Evolutionary conservation across 1,140 invertebrate genomes (phyloP).

Genomic region (Drosophila elegans): DNA sequence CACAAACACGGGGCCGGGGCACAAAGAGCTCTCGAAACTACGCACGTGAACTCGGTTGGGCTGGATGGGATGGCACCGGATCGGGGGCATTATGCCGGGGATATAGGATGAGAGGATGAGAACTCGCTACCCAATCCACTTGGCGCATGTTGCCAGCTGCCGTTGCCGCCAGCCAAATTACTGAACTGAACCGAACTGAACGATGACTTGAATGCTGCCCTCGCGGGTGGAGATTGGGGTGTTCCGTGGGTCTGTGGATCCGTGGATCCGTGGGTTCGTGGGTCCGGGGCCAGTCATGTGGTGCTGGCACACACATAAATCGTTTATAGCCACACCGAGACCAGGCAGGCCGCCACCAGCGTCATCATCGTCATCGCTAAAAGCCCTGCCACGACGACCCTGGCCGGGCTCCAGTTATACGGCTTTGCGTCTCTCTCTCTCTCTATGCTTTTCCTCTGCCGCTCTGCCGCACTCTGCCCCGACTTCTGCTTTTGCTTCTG

Average conservation of each 20-base stretch:
- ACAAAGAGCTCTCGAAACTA: conserved; percentile 32
- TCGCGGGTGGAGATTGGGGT: conserved; percentile 14
- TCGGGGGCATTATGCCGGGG: conserved; percentile 3
- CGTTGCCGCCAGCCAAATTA: conserved; percentile 78
- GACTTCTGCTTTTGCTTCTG: too few relatives aligned
- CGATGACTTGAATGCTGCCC: conserved; percentile 76
- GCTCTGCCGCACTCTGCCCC: neutral
- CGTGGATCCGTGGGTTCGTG: conserved; percentile 3
- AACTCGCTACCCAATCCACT: conserved; percentile 24
- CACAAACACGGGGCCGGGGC: conserved; percentile 40
- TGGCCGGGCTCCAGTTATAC: conserved; percentile 30
- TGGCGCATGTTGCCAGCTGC: conserved; percentile 64
- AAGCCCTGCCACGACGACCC: conserved; percentile 52
- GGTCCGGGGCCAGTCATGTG: conserved; percentile 60
- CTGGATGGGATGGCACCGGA: too few relatives aligned
- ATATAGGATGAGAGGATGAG: conserved; percentile 16
- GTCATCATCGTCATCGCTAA: conserved; percentile 64
- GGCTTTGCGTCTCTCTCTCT: conserved; percentile 21
- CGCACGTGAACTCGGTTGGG: conserved; percentile 15
- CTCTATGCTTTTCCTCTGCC: neutral
- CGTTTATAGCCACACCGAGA: conserved; percentile 77
- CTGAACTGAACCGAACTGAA: conserved; percentile 82
- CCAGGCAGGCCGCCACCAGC: conserved; percentile 51
- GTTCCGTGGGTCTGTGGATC: neutral
- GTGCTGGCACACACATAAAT: conserved; percentile 79